A percentile compares a stretch with the other conserved stretches of the same genome.
These are phyloP conservation scores for Alectura lathami DNA, from an alignment of 2,113 vertebrate genomes.

Conservation along the genomic window DNA sequence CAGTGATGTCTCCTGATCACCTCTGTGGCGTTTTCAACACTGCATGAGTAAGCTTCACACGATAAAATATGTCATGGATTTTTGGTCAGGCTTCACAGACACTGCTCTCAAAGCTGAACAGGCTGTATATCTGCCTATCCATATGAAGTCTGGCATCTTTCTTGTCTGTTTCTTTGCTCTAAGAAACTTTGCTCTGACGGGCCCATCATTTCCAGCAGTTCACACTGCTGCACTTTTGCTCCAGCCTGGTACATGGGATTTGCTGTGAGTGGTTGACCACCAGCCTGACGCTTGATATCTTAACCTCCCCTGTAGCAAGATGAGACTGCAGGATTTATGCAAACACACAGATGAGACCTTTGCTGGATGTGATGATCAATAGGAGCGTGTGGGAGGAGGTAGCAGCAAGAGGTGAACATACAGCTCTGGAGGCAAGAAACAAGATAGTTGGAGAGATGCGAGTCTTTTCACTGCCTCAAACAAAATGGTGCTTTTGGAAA, in stretches of 20 bases:
- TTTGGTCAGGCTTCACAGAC: not conserved
- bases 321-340: not conserved
- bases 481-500: not conserved
- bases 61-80: not conserved
- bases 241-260: not conserved
- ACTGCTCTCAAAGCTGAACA: not conserved
- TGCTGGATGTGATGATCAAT: not conserved
- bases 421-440: not conserved
- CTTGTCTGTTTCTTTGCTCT: not conserved
- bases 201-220: not conserved
- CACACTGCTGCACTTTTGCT: not conserved
- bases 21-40: not conserved
- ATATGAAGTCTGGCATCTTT: not conserved
- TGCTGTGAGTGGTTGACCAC: not conserved
- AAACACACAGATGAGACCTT: not conserved
- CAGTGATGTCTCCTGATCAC: not conserved
- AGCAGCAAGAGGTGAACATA: not conserved
- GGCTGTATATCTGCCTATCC: not conserved
- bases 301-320: not conserved
- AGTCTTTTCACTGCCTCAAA: not conserved
- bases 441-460: not conserved
- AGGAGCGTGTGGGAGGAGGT: not conserved
- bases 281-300: not conserved
- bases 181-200: not conserved
- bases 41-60: conserved; percentile 1